Conservation (phyloP, 2,888 invertebrate species). For the Ornithoptera alexandrae region DNA sequence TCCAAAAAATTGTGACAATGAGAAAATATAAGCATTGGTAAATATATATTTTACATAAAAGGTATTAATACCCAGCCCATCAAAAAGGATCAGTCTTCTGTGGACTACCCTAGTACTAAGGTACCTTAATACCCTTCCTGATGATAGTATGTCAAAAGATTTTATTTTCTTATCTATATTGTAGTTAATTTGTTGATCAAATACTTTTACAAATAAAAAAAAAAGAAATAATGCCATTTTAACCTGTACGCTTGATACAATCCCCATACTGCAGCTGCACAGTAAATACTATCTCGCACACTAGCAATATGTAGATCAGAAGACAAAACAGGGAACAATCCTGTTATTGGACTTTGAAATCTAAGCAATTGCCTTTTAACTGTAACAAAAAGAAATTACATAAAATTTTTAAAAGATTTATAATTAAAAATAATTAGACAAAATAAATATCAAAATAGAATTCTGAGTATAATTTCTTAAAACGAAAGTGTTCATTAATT, state of each 20-base stretch:
- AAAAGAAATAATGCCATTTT: not conserved
- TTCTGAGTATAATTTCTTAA: too few relatives aligned
- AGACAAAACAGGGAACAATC: constrained; percentile 93
- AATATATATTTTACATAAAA: too few relatives aligned
- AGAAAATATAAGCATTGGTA: too few relatives aligned
- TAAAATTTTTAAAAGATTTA: too few relatives aligned
- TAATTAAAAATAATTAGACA: not conserved
- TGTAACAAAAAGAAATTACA: constrained; percentile 57
- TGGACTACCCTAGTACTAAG: too few relatives aligned
- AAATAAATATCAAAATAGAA: not conserved
- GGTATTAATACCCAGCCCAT: too few relatives aligned
- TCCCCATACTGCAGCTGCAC: constrained; percentile 97
- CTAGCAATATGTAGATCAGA: constrained; percentile 90
- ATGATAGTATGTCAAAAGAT: too few relatives aligned
- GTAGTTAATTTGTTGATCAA: not conserved
- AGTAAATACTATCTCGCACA: constrained; percentile 97
- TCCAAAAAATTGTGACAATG: too few relatives aligned
- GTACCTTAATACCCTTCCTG: too few relatives aligned
- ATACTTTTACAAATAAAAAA: not conserved
- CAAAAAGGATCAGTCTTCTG: too few relatives aligned
- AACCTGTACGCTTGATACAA: constrained; percentile 96
- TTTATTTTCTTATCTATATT: not conserved
- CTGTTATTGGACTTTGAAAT: constrained; percentile 96
- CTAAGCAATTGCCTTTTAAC: constrained; percentile 94
- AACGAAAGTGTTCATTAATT: too few relatives aligned